phyloP scores from a whole-genome alignment of 2,113 vertebrate genomes.

The Erythrocebus patas region DNA sequence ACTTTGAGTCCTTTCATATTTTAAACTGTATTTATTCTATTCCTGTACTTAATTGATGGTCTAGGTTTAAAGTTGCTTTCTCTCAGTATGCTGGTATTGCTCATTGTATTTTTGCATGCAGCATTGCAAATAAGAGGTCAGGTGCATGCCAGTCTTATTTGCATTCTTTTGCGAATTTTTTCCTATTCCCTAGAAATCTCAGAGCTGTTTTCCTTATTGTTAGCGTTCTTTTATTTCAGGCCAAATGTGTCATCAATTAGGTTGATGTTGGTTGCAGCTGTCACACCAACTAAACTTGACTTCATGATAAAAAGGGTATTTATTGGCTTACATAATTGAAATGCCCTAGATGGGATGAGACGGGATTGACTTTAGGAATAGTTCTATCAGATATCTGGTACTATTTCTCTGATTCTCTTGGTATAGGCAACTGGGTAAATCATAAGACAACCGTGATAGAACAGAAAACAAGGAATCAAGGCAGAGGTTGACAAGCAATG shows the following conservation, averaged over 20 bases:
- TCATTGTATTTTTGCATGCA: neutral
- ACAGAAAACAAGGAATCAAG: neutral
- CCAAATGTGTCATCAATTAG: neutral
- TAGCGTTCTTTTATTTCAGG: neutral
- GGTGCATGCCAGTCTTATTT: neutral
- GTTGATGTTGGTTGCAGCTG: neutral
- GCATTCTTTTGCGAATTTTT: neutral
- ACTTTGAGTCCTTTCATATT: neutral
- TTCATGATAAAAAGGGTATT: neutral
- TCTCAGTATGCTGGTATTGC: neutral
- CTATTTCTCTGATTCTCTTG: neutral
- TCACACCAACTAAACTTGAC: neutral
- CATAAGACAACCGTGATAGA: neutral
- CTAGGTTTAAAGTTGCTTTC: neutral
- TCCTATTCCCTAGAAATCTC: neutral
- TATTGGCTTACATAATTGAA: neutral
- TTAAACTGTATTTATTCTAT: neutral
- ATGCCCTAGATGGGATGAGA: neutral
- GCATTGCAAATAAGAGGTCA: neutral
- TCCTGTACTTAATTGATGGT: neutral
- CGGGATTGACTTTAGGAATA: neutral
- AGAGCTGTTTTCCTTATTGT: neutral
- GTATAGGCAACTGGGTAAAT: neutral
- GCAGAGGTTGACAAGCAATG: neutral
- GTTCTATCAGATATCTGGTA: neutral